Evolutionary conservation across 2,888 invertebrate species (phyloP).

Genomic region (Tipula confusa): DNA sequence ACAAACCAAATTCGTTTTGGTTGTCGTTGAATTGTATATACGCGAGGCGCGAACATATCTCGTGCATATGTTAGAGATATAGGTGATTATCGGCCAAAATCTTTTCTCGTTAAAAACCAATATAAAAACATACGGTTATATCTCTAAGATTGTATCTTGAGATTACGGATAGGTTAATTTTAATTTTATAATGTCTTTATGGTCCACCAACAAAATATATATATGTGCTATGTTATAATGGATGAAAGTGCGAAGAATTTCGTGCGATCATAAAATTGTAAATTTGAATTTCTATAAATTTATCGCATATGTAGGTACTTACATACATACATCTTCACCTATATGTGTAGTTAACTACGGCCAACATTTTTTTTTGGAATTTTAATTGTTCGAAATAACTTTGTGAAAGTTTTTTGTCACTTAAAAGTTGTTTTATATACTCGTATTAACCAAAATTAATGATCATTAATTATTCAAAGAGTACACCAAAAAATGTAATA

Average conservation of each 20-base stretch:
- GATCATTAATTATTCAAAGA: not conserved
- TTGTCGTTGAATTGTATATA: not conserved
- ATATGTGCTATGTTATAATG: too few species aligned
- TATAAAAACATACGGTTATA: not conserved
- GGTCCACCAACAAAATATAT: not conserved
- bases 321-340: not conserved
- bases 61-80: not conserved
- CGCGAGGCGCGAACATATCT: not conserved
- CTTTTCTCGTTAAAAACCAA: not conserved
- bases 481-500: not conserved
- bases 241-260: not conserved
- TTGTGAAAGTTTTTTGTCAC: slow-evolving; percentile 5
- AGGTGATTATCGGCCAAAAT: not conserved
- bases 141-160: not conserved
- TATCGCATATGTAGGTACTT: not conserved
- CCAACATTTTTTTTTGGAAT: not conserved
- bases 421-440: not conserved
- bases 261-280: not conserved
- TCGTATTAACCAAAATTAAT: not conserved
- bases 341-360: too few species aligned
- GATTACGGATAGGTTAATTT: not conserved
- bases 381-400: not conserved
- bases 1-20: not conserved
- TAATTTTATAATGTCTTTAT: not conserved
- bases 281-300: not conserved